Percentiles rank a stretch among this genome's conserved stretches.
Evolutionary conservation across 1,140 invertebrate genomes (phyloP).

Genomic region (Meloidogyne chitwoodi): DNA sequence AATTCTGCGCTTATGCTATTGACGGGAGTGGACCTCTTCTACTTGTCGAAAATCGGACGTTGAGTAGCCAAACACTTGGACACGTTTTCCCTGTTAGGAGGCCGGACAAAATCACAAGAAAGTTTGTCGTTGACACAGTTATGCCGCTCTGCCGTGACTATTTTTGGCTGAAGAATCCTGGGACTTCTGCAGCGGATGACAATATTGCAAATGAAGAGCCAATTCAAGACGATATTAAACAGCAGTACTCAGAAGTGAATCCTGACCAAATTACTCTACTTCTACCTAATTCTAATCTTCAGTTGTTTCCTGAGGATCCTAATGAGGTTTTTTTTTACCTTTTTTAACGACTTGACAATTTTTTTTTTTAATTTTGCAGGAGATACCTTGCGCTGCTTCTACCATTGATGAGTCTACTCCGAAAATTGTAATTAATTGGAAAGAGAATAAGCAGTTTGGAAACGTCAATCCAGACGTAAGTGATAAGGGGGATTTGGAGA

Average conservation of each 20-base stretch:
- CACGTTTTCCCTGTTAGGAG: not conserved
- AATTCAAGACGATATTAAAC: not conserved
- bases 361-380: not conserved
- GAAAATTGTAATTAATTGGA: constrained; percentile 5
- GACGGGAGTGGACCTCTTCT: constrained; percentile 1
- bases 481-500: not conserved
- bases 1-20: constrained; percentile 32
- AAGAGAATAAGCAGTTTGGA: not conserved
- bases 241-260: not conserved
- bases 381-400: not conserved
- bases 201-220: not conserved
- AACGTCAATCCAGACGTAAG: constrained; percentile 4
- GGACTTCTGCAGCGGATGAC: not conserved
- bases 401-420: not conserved
- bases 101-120: not conserved
- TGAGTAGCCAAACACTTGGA: not conserved
- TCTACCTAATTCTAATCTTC: not conserved
- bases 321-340: not conserved
- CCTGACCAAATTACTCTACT: not conserved
- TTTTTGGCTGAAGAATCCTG: not conserved
- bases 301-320: not conserved
- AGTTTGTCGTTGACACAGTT: not conserved
- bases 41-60: not conserved
- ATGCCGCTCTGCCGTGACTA: constrained; percentile 2
- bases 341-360: not conserved